Percentiles rank a stretch among this genome's conserved stretches.
phyloP scores from a whole-genome alignment of 2,888 invertebrate species.

The Schrankia costaestrigalis region DNA sequence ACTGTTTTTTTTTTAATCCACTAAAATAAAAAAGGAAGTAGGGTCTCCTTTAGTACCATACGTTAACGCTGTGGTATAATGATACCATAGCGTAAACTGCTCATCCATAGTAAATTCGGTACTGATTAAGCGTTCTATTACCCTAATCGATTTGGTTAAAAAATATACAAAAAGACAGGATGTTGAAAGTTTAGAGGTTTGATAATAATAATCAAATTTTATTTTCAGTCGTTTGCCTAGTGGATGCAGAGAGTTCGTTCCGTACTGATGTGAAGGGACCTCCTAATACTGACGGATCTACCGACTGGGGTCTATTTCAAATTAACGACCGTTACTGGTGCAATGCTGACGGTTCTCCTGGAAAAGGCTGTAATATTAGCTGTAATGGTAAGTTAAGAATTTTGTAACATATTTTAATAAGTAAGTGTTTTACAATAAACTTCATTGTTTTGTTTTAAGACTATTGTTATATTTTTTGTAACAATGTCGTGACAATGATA shows the following conservation, averaged over 20 bases:
- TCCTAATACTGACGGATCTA: conserved; percentile 58
- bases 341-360: conserved; percentile 25
- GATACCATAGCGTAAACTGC: too few relatives aligned
- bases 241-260: conserved; percentile 63
- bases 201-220: too few relatives aligned
- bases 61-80: too few relatives aligned
- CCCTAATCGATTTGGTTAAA: not conserved
- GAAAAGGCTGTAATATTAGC: conserved; percentile 26
- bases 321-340: conserved; percentile 50
- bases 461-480: not conserved
- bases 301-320: conserved; percentile 52
- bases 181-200: not conserved
- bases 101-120: too few relatives aligned
- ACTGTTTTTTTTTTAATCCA: too few relatives aligned
- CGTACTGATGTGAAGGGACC: conserved; percentile 58
- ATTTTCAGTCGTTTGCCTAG: conserved; percentile 72
- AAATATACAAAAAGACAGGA: not conserved
- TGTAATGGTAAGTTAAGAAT: conserved; percentile 3
- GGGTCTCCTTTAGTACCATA: too few relatives aligned
- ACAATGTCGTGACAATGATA: not conserved
- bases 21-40: too few relatives aligned
- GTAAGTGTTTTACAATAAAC: not conserved
- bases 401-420: not conserved
- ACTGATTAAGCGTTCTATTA: too few relatives aligned
- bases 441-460: not conserved